These are phyloP conservation scores for Noctua fimbriata DNA, from an alignment of 2,888 invertebrate species.

Conservation along the genomic window DNA sequence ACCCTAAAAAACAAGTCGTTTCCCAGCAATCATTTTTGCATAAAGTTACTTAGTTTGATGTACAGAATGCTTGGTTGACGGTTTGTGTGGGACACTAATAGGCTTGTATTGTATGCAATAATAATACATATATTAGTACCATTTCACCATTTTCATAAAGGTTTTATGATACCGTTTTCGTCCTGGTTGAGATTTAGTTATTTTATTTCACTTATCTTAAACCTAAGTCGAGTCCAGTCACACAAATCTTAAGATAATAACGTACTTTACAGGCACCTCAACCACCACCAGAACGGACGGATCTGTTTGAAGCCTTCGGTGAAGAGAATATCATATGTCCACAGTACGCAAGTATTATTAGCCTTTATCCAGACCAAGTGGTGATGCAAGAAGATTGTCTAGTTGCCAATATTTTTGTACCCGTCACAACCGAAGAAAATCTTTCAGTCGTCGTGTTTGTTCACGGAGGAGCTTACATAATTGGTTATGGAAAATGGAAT, in stretches of 20 bases:
- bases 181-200: background rate
- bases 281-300: conserved; percentile 63
- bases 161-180: too few relatives aligned
- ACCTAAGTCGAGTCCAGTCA: background rate
- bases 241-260: background rate
- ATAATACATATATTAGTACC: too few relatives aligned
- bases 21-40: too few relatives aligned
- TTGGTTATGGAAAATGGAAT: conserved; percentile 48
- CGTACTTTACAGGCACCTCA: conserved; percentile 58
- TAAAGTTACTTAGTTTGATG: too few relatives aligned
- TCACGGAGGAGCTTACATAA: conserved; percentile 75
- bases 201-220: background rate
- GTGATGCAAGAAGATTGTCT: conserved; percentile 78
- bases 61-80: too few relatives aligned
- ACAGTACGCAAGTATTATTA: conserved; percentile 40
- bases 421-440: conserved; percentile 72
- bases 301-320: conserved; percentile 69
- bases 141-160: too few relatives aligned
- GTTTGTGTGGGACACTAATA: too few relatives aligned
- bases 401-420: conserved; percentile 80
- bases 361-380: background rate
- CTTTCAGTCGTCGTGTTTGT: conserved; percentile 72
- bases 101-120: too few relatives aligned
- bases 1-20: too few relatives aligned
- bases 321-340: conserved; percentile 70